Conservation (phyloP, 1,140 invertebrate genomes). For the Dendroctonus ponderosae region DNA sequence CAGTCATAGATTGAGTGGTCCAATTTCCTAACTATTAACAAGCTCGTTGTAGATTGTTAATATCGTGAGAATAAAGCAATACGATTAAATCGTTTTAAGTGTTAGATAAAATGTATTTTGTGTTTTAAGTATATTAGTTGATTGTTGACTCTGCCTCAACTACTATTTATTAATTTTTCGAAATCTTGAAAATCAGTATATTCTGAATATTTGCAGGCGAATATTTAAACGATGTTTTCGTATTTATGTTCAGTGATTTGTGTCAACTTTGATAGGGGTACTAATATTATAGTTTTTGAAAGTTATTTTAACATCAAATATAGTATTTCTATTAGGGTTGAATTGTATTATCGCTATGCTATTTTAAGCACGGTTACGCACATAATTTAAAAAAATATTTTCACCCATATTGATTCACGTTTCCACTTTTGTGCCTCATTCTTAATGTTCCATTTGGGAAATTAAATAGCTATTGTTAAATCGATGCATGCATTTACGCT, state of each 20-base stretch:
- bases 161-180: constrained; percentile 15
- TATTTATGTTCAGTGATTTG: neutral
- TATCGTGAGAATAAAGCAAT: constrained; percentile 10
- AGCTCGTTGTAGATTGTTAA: constrained; percentile 6
- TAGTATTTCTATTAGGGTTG: too few species aligned
- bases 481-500: constrained; percentile 14
- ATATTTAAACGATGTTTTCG: constrained; percentile 2
- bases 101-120: neutral
- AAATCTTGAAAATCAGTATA: neutral
- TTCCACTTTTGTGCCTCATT: constrained; percentile 13
- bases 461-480: constrained; percentile 1
- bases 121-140: neutral
- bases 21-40: constrained; percentile 10
- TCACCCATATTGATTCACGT: neutral
- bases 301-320: too few species aligned
- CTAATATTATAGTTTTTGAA: neutral
- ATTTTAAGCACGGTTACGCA: constrained; percentile 9
- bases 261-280: constrained; percentile 5
- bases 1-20: constrained; percentile 10
- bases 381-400: constrained; percentile 1
- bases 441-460: constrained; percentile 2
- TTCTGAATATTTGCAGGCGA: constrained; percentile 5
- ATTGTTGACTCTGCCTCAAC: constrained; percentile 18
- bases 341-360: neutral
- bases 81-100: constrained; percentile 1